Base-by-base conservation (phyloP, 2,797 vertebrate genomes). In the Aeoliscus strigatus region DNA sequence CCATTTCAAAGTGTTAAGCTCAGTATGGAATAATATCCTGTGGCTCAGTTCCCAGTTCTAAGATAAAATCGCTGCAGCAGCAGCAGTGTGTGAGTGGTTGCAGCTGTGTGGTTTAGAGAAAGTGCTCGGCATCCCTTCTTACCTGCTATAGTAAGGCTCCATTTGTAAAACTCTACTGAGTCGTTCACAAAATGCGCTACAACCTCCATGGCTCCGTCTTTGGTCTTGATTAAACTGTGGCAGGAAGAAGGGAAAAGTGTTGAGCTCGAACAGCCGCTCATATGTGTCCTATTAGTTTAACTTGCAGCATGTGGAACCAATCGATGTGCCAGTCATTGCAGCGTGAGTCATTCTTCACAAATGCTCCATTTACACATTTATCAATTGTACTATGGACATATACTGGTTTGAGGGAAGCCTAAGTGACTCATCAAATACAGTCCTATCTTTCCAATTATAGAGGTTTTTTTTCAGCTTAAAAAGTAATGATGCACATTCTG, bases 81-180 rank as follows among this genome's bases (percentile, higher is more conserved):
- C 31, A 16, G 31, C 31, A 9, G 4, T 23, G 8, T 23, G 21
- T 4, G 21, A 23, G 21, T 8, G 8, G 21, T 8, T 14, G n/a
- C 29, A 37, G 24, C 12, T 15, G 3, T 3, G 2, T 26, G n/a
- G 29, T 25, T 27, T 32, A n/a, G n/a, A n/a, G 14, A 2, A 39
- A 47, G 24, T 2, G 10, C 27, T 4, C 3, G 26, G 15, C 14
- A 35, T 30, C 8, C 10, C 12, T 1, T 8, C 73, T 88, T 90
- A 96, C 94, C 94, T 93, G 92, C 88, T 88, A 97, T 94, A 83
- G 87, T 90, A 90, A 92, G 91, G 80, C 91, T 90, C 94, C 94
- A 98, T 86, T 89, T 93, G 84, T 97, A 98, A 81, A 95, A 92
- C 75, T 93, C 92, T 85, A 93, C 72, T 27, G 91, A 90, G 81